These are phyloP conservation scores for Nettapus auritus DNA, from an alignment of 2,113 vertebrate genomes.

Conservation along the genomic window DNA sequence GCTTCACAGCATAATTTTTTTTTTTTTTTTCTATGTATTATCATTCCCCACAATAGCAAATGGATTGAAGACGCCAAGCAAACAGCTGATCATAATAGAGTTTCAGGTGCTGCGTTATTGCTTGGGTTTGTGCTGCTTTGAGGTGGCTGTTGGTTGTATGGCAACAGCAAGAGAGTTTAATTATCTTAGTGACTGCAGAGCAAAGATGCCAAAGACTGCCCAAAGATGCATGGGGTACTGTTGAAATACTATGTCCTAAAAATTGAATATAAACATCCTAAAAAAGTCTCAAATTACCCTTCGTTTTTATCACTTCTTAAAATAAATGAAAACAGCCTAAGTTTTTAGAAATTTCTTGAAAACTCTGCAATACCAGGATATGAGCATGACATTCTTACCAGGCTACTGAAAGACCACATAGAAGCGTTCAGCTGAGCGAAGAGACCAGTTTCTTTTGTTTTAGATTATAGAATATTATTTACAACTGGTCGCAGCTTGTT, in stretches of 20 bases:
- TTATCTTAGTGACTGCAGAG: background rate
- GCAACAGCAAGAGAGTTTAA: background rate
- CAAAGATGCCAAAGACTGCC: background rate
- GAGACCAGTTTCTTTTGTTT: background rate
- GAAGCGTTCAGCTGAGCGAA: background rate
- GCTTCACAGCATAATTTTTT: background rate
- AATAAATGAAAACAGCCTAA: background rate
- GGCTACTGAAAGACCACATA: background rate
- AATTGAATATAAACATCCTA: background rate
- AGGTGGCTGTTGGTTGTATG: background rate
- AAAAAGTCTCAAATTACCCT: background rate
- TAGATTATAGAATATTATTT: background rate
- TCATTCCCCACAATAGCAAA: constrained; percentile 49
- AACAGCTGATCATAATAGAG: background rate
- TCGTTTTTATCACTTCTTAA: background rate
- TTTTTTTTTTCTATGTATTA: constrained; percentile 1
- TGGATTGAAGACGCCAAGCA: constrained; percentile 50
- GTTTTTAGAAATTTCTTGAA: constrained; percentile 27
- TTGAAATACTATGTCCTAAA: background rate
- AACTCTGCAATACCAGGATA: background rate
- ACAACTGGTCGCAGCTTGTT: background rate
- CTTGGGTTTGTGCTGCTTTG: background rate
- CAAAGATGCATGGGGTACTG: background rate
- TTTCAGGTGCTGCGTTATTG: constrained; percentile 33
- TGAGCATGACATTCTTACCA: background rate